Conservation (phyloP, 2,888 invertebrate genomes). For the Lapara coniferarum region DNA sequence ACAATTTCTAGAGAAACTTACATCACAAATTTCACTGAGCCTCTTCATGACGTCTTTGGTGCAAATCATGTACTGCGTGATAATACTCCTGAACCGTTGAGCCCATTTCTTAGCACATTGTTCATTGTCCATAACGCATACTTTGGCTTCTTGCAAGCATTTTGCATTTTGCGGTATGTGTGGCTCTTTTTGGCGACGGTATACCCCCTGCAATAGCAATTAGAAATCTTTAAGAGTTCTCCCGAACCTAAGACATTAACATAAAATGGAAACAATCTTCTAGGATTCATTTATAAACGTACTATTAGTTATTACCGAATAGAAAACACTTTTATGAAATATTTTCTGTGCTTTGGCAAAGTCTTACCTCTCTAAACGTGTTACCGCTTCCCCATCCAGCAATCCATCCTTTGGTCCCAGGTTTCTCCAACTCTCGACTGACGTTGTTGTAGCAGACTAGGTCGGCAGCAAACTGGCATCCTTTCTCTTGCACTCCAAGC, state of each 20-base stretch:
- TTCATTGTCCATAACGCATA: conserved; percentile 77
- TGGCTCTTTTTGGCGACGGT: conserved; percentile 55
- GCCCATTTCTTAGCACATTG: conserved; percentile 78
- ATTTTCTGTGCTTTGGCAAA: conserved; percentile 2
- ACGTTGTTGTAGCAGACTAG: conserved; percentile 69
- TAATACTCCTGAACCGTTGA: conserved; percentile 67
- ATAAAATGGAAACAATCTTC: neutral
- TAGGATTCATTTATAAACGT: too few relatives aligned
- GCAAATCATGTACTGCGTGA: conserved; percentile 76
- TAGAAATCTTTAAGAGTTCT: neutral
- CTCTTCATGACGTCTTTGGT: conserved; percentile 75
- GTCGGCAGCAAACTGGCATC: conserved; percentile 67
- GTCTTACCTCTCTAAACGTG: conserved; percentile 71
- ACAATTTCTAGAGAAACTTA: conserved; percentile 43
- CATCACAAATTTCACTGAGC: conserved; percentile 73
- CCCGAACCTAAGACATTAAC: neutral
- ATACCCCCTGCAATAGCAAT: conserved; percentile 61
- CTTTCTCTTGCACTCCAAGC: conserved; percentile 64
- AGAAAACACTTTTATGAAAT: neutral
- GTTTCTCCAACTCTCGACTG: conserved; percentile 71
- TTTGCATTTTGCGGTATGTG: conserved; percentile 67
- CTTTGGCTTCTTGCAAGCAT: conserved; percentile 74
- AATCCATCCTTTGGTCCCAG: conserved; percentile 72
- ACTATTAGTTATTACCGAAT: too few relatives aligned
- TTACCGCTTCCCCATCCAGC: conserved; percentile 78